A percentile compares a stretch with the other conserved stretches of the same genome.
These are phyloP conservation scores for Huso huso DNA, from an alignment of 2,797 vertebrate species.

Conservation along the genomic window DNA sequence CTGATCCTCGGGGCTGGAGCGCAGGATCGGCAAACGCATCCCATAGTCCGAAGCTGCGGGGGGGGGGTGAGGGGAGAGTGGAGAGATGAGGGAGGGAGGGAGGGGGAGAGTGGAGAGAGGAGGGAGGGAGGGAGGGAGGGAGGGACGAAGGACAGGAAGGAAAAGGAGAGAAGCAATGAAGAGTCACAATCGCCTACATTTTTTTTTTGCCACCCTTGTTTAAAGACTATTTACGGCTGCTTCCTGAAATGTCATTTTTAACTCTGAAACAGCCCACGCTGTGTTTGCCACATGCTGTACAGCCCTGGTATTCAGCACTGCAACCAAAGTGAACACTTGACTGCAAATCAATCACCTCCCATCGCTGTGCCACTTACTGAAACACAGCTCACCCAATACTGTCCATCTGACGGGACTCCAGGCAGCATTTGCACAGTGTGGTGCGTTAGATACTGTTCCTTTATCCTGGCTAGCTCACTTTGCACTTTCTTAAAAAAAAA, in stretches of 20 bases:
- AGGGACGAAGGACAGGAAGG: slow-evolving; percentile 28
- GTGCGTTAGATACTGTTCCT: too few relatives aligned
- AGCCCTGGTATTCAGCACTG: neutral
- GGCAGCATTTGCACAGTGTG: too few relatives aligned
- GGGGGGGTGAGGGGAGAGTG: slow-evolving; percentile 3
- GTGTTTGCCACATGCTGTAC: too few relatives aligned
- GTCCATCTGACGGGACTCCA: too few relatives aligned
- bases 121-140: neutral
- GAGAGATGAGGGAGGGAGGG: neutral
- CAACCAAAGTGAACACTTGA: too few relatives aligned
- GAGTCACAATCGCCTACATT: slow-evolving; percentile 40
- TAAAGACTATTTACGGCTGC: slow-evolving; percentile 2
- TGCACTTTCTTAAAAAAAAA: too few relatives aligned
- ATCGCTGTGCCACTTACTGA: too few relatives aligned
- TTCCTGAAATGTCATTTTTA: too few relatives aligned
- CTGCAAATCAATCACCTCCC: too few relatives aligned
- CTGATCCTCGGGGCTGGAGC: slow-evolving; percentile 89
- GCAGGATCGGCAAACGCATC: slow-evolving; percentile 87
- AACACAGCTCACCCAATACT: too few relatives aligned
- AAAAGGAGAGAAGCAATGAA: slow-evolving; percentile 34
- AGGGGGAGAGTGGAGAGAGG: slow-evolving; percentile 1
- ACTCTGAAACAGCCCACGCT: too few relatives aligned
- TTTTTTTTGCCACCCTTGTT: neutral
- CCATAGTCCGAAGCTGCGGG: slow-evolving; percentile 88
- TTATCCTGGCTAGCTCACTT: too few relatives aligned